These are phyloP conservation scores for Microtus montanus DNA, from an alignment of 2,113 vertebrate species.

Conservation along the genomic window DNA sequence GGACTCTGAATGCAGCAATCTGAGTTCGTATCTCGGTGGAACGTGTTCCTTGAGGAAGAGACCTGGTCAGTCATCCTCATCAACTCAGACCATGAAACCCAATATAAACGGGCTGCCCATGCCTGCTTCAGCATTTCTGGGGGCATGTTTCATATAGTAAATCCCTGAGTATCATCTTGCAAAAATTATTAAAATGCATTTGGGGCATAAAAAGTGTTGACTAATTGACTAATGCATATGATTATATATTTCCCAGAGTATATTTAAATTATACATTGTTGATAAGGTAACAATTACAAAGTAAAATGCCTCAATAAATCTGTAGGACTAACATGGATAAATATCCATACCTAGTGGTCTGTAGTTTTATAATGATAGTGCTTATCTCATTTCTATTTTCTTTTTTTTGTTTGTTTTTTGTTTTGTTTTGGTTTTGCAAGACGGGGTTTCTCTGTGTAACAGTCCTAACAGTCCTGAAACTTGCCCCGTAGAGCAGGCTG, in stretches of 20 bases:
- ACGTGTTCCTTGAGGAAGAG: too few relatives aligned
- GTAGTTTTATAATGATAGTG: not conserved
- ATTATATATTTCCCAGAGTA: not conserved
- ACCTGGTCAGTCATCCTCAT: too few relatives aligned
- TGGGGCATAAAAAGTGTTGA: constrained; percentile 15
- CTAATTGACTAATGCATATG: not conserved
- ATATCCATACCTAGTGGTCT: not conserved
- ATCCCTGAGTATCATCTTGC: not conserved
- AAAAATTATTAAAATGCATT: constrained; percentile 18
- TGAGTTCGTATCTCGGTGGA: too few relatives aligned
- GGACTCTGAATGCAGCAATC: too few relatives aligned
- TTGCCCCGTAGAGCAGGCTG: too few relatives aligned
- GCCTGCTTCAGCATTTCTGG: too few relatives aligned
- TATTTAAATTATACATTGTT: constrained; percentile 23
- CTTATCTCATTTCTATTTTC: not conserved
- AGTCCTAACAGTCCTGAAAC: too few relatives aligned
- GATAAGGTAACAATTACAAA: constrained; percentile 52
- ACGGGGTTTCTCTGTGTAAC: not conserved
- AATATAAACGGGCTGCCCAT: too few relatives aligned
- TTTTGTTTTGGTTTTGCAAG: too few relatives aligned
- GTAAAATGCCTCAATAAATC: constrained; percentile 4
- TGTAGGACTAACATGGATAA: not conserved
- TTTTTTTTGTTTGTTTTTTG: too few relatives aligned
- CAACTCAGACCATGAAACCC: too few relatives aligned
- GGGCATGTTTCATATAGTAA: too few relatives aligned